These are phyloP conservation scores for Ennomos quercinarius DNA, from an alignment of 2,888 invertebrate genomes.

Conservation along the genomic window DNA sequence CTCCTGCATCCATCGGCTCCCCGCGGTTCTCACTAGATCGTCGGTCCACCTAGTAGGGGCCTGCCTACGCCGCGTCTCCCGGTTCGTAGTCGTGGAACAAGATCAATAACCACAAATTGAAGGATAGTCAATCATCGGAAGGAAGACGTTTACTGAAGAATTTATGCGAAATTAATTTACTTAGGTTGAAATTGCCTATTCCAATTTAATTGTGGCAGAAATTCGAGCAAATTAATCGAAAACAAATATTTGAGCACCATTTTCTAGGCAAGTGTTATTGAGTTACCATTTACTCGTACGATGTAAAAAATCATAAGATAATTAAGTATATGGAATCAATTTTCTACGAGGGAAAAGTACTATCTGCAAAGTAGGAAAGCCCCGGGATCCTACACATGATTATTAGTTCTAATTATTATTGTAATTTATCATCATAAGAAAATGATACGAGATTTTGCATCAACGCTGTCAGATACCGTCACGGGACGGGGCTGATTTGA, in stretches of 20 bases:
- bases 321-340: no score
- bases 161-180: slow-evolving; percentile 39
- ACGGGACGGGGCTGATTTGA: slow-evolving; percentile 43
- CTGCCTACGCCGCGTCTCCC: no score
- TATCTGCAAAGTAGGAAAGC: no score
- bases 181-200: slow-evolving; percentile 37
- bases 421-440: no score
- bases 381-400: no score
- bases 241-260: slow-evolving; percentile 39
- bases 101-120: slow-evolving; percentile 36
- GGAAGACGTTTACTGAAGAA: slow-evolving; percentile 26
- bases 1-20: no score
- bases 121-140: slow-evolving; percentile 20
- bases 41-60: no score
- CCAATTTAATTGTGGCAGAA: slow-evolving; percentile 35
- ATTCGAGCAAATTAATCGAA: slow-evolving; percentile 38
- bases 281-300: slow-evolving; percentile 15
- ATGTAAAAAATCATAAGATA: neutral
- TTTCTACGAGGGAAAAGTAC: no score
- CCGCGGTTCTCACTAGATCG: no score
- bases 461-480: slow-evolving; percentile 41
- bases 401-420: no score
- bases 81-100: no score
- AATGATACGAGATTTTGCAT: neutral
- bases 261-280: slow-evolving; percentile 22